A percentile compares a stretch with the other conserved stretches of the same genome.
phyloP scores from a whole-genome alignment of 2,888 invertebrate genomes.

The Petrophora chlorosata region DNA sequence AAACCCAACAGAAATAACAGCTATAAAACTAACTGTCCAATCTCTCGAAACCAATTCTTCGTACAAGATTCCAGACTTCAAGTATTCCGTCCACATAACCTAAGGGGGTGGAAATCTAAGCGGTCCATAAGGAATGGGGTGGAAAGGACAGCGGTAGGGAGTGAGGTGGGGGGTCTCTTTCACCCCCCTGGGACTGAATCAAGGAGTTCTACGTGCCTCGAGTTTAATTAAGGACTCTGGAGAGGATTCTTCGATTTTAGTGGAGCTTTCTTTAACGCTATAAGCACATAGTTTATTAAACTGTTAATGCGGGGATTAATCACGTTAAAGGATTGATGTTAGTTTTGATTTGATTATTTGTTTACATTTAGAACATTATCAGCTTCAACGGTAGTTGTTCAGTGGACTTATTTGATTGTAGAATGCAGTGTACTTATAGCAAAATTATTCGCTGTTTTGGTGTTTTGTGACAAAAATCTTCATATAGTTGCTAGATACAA shows the following conservation, averaged over 20 bases:
- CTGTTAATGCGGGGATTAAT: constrained; percentile 32
- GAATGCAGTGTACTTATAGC: no score
- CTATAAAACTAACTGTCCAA: constrained; percentile 70
- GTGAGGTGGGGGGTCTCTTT: constrained; percentile 45
- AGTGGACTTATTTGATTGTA: no score
- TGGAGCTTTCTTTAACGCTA: constrained; percentile 72
- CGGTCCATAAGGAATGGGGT: constrained; percentile 80
- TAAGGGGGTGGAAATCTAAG: constrained; percentile 80
- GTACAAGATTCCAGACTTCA: constrained; percentile 80
- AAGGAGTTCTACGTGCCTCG: constrained; percentile 81
- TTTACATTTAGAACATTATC: neutral
- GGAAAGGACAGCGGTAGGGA: constrained; percentile 40
- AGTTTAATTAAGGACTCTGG: constrained; percentile 80
- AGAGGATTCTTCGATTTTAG: constrained; percentile 80
- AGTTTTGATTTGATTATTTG: constrained; percentile 25
- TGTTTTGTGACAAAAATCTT: no score
- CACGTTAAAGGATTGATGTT: constrained; percentile 29
- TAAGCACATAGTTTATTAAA: constrained; percentile 39
- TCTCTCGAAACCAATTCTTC: constrained; percentile 79
- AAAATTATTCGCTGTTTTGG: no score
- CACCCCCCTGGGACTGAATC: constrained; percentile 74
- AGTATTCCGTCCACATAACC: constrained; percentile 80
- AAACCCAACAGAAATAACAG: constrained; percentile 50
- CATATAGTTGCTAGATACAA: no score
- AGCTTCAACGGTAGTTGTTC: no score